A percentile compares a stretch with the other conserved stretches of the same genome.
Evolutionary conservation across 2,797 vertebrate genomes (phyloP).

Genomic region (Lagodon rhomboides): DNA sequence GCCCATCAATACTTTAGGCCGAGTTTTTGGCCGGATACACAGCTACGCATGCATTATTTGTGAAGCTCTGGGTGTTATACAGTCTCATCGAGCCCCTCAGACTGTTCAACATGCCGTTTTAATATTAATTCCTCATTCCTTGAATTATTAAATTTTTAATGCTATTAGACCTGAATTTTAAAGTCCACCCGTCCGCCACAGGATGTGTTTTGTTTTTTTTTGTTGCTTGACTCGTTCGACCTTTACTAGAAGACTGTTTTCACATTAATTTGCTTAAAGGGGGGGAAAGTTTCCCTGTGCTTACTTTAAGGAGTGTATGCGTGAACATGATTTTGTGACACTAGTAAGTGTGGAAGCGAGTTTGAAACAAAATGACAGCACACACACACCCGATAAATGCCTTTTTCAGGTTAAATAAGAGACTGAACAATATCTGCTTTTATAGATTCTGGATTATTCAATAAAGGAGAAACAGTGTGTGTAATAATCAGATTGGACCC

Average conservation of each 20-base stretch:
- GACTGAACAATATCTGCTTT: neutral
- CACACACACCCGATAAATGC: no score
- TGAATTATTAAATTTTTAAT: conserved; percentile 37
- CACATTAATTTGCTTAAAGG: neutral
- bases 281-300: neutral
- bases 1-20: conserved; percentile 24
- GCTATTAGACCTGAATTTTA: conserved; percentile 32
- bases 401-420: no score
- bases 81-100: neutral
- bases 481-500: no score
- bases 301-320: neutral
- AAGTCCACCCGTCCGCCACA: neutral
- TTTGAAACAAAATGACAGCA: neutral
- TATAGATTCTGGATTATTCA: neutral
- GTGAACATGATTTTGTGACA: neutral
- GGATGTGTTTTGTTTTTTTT: neutral
- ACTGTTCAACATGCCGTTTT: conserved; percentile 17
- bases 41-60: conserved; percentile 41
- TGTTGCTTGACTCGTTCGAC: conserved; percentile 16
- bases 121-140: conserved; percentile 30
- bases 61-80: conserved; percentile 18
- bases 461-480: neutral
- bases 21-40: conserved; percentile 3
- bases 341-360: neutral
- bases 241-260: conserved; percentile 20